Evolutionary conservation across 1,140 invertebrate species (phyloP), one percentile per base, ranked within the genome.

Genomic region (Phenacoccus solenopsis): DNA sequence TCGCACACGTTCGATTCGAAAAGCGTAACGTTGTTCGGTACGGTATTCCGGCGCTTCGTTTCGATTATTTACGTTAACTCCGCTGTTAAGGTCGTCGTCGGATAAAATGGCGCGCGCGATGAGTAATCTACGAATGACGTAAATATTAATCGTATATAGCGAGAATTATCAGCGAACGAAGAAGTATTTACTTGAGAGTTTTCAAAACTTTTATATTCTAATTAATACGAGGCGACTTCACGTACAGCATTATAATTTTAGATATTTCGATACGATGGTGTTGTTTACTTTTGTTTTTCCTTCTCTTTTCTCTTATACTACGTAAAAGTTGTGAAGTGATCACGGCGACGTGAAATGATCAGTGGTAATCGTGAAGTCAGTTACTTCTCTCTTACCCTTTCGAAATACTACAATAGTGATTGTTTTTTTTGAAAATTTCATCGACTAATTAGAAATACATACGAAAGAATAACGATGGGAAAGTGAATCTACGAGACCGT

Each of bases 131-230:
- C 38, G 16, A 9, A 49, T 49, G 38, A 49, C 38, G 38, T 49
- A 49, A 49, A 49, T 49, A 49, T 49, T 49, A 49, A 49, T 49
- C 38, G 38, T 49, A 32, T 32, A 32, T 32, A n/a, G 20, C 5
- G 12, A 49, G 3, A 49, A 49, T 49, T 49, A 49, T 49, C 38
- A 49, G 38, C n/a, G n/a, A n/a, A n/a, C n/a, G n/a, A n/a, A 49
- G 38, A 49, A 49, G 38, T 49, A n/a, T 49, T 49, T 49, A n/a
- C n/a, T n/a, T n/a, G n/a, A n/a, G n/a, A n/a, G 38, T 49, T 49
- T n/a, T 49, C 13, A 49, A 32, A 32, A 5, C 30, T 7, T 32
- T 32, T 49, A 49, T 49, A 9, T 49, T 49, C 38, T 49, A 49
- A 49, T 49, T 49, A 49, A n/a, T n/a, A n/a, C n/a, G n/a, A n/a